Evolutionary conservation across 1,140 invertebrate species (phyloP).

Genomic region (Papilio dardanus): DNA sequence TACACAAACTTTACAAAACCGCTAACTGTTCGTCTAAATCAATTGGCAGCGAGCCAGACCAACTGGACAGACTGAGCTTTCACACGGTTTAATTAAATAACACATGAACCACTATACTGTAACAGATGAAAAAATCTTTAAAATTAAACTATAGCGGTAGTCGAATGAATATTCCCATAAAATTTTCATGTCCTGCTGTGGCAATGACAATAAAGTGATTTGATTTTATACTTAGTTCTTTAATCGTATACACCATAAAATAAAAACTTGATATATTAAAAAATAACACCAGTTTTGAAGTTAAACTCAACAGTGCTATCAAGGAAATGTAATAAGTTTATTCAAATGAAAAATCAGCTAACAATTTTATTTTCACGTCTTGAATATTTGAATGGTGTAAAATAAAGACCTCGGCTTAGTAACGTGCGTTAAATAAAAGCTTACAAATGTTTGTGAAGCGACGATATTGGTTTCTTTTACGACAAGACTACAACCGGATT

Average conservation of each 20-base stretch:
- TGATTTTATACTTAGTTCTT: no score
- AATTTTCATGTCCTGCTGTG: no score
- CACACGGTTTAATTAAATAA: constrained; percentile 20
- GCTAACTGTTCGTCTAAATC: constrained; percentile 11
- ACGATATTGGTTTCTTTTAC: constrained; percentile 15
- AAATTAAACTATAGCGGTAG: neutral
- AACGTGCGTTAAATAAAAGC: constrained; percentile 2
- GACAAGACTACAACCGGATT: constrained; percentile 5
- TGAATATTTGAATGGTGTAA: neutral
- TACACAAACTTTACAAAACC: constrained; percentile 19
- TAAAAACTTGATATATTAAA: no score
- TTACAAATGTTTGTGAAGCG: neutral
- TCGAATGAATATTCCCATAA: neutral
- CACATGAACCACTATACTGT: neutral
- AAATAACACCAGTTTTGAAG: no score
- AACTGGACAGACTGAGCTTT: constrained; percentile 20
- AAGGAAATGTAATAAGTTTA: no score
- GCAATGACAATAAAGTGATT: no score
- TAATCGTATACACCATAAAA: no score
- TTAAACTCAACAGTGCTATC: no score
- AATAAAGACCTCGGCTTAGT: neutral
- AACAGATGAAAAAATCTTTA: neutral
- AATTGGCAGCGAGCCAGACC: neutral
- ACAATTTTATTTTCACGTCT: neutral
- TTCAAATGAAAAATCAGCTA: neutral